Evolutionary conservation across 2,113 vertebrate genomes (phyloP).

Genomic region (Xenus cinereus): DNA sequence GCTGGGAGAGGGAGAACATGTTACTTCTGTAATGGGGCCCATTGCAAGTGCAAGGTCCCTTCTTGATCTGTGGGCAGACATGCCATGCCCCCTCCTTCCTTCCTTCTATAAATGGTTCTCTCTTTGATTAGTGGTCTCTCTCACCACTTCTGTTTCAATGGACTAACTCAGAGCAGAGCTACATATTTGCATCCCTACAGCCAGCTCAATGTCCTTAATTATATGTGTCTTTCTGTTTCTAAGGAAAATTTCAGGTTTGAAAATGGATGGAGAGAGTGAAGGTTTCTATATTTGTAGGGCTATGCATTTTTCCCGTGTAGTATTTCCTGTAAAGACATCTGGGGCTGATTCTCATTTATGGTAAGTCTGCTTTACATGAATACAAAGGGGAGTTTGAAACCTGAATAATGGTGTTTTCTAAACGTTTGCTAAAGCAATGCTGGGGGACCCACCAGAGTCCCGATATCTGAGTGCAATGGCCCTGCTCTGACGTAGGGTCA

Average conservation of each 20-base stretch:
- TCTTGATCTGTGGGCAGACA: neutral
- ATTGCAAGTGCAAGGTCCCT: neutral
- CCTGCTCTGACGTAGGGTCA: accelerated
- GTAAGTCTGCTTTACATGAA: neutral
- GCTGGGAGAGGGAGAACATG: neutral
- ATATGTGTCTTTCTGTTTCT: conserved; percentile 27
- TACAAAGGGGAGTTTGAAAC: neutral
- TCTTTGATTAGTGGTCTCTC: conserved; percentile 35
- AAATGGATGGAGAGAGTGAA: conserved; percentile 5
- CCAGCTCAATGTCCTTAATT: conserved; percentile 24
- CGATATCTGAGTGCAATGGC: neutral
- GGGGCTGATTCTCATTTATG: neutral
- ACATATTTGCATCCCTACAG: conserved; percentile 18
- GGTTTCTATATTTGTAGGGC: conserved; percentile 43
- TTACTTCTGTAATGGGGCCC: neutral
- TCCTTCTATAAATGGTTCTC: neutral
- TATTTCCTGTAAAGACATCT: conserved; percentile 24
- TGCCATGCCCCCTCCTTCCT: neutral
- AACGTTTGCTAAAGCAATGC: neutral
- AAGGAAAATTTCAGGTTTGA: conserved; percentile 62
- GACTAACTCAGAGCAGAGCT: conserved; percentile 9
- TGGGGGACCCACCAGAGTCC: neutral
- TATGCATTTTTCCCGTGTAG: neutral
- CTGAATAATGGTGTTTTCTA: neutral
- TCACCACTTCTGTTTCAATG: neutral